Conservation (phyloP, 2,113 vertebrate genomes). For the Paracanthobrama guichenoti region DNA sequence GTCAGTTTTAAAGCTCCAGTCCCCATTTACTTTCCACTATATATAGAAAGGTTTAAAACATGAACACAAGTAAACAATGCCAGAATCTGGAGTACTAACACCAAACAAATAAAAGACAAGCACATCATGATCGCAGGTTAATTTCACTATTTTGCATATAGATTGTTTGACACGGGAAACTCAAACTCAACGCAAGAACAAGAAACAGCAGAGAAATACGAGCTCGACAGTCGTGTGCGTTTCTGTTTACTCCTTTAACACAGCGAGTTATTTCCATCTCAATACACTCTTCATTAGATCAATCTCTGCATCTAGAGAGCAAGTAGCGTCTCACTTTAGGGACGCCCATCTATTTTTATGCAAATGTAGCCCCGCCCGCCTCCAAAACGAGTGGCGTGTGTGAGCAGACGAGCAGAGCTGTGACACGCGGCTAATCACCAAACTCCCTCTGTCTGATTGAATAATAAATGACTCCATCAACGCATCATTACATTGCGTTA, state of each 20-base stretch:
- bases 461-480: slow-evolving; percentile 82
- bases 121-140: not conserved
- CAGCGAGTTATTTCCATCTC: slow-evolving; percentile 43
- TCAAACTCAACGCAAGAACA: no score
- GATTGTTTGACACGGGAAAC: slow-evolving; percentile 16
- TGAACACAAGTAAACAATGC: not conserved
- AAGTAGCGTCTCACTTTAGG: slow-evolving; percentile 38
- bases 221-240: not conserved
- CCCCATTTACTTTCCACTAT: not conserved
- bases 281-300: slow-evolving; percentile 58
- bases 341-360: slow-evolving; percentile 69
- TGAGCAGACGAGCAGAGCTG: slow-evolving; percentile 57
- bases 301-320: slow-evolving; percentile 48
- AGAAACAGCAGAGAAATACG: not conserved
- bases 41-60: not conserved
- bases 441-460: slow-evolving; percentile 72
- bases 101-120: not conserved
- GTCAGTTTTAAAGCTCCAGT: not conserved
- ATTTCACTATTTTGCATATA: slow-evolving; percentile 32
- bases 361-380: slow-evolving; percentile 61
- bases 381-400: slow-evolving; percentile 52
- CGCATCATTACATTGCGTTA: slow-evolving; percentile 78
- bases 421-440: slow-evolving; percentile 75
- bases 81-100: not conserved
- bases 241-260: not conserved